A percentile compares a stretch with the other conserved stretches of the same genome.
phyloP scores from a whole-genome alignment of 2,888 invertebrate genomes.

The Spisula solida region DNA sequence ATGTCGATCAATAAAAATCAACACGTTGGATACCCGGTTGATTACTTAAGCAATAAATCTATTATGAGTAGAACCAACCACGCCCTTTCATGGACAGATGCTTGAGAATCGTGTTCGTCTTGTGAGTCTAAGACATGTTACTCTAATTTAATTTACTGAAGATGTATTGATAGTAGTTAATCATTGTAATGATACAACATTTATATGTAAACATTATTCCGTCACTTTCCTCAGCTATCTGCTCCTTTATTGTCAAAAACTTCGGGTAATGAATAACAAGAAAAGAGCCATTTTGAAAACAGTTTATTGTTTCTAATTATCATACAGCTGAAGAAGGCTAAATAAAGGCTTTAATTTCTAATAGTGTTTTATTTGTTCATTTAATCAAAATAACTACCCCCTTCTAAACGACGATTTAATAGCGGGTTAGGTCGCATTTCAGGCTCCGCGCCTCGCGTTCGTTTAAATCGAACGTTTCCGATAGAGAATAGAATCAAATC shows the following conservation, averaged over 20 bases:
- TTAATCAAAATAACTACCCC: constrained; percentile 61
- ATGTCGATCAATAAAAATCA: no score
- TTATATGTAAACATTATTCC: not conserved
- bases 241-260: not conserved
- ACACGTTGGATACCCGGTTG: no score
- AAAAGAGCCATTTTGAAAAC: constrained; percentile 32
- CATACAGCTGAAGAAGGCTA: constrained; percentile 53
- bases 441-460: constrained; percentile 40
- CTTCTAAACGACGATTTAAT: constrained; percentile 53
- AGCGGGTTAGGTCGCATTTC: constrained; percentile 41
- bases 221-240: not conserved
- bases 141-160: not conserved
- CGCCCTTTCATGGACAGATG: not conserved
- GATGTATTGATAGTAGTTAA: not conserved
- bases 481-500: constrained; percentile 64
- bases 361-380: constrained; percentile 58
- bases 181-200: constrained; percentile 7
- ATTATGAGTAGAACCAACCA: no score
- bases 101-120: not conserved
- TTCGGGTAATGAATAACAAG: not conserved
- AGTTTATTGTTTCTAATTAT: constrained; percentile 58
- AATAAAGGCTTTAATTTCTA: constrained; percentile 56
- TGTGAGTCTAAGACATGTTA: not conserved
- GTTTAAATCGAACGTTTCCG: constrained; percentile 51
- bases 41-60: no score